Percentiles rank a stretch among this genome's conserved stretches.
Conservation (phyloP, 2,797 vertebrate genomes). For the Monodelphis domestica region DNA sequence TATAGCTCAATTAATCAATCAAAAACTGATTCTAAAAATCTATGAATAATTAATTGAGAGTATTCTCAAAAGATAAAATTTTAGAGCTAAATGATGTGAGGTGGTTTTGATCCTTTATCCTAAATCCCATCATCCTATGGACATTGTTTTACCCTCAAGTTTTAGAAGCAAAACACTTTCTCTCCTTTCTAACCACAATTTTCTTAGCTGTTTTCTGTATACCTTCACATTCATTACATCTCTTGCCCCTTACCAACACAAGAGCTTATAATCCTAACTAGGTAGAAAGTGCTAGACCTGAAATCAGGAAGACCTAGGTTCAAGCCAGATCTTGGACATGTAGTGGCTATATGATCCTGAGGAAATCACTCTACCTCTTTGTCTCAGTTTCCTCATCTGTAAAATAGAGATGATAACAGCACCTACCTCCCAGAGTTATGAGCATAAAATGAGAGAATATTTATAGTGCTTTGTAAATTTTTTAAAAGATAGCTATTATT, state of each 20-base stretch:
- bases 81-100: neutral
- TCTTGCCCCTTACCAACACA: neutral
- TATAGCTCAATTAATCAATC: neutral
- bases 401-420: neutral
- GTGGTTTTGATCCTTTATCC: neutral
- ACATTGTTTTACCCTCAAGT: neutral
- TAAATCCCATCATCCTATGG: neutral
- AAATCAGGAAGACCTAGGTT: neutral
- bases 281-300: neutral
- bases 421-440: neutral
- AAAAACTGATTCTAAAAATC: neutral
- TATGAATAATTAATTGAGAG: neutral
- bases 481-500: neutral
- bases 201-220: neutral
- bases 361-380: neutral
- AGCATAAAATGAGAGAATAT: neutral
- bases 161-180: neutral
- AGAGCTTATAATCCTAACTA: neutral
- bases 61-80: neutral
- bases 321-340: neutral
- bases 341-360: neutral
- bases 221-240: neutral
- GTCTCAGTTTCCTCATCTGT: neutral
- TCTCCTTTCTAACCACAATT: neutral
- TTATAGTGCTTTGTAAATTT: neutral